Base-by-base conservation (phyloP, 1,140 invertebrate genomes). In the Ips nitidus region DNA sequence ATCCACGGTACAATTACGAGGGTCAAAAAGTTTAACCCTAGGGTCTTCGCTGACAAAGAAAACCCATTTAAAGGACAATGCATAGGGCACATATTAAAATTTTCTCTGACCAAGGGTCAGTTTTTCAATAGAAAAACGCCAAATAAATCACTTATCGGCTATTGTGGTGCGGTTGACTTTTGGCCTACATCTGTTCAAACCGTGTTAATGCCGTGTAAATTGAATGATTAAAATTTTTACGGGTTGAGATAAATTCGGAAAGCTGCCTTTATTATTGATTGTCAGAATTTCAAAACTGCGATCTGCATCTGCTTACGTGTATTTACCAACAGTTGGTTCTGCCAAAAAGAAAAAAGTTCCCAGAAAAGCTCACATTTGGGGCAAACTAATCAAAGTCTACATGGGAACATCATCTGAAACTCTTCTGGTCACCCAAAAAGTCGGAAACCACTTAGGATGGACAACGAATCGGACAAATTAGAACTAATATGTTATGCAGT, bases 141-240 rank as follows among this genome's bases (percentile, higher is more conserved):
- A 72, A 71, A 80, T 80, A 80, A 80, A 80, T 80, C 79, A 80
- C 75, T 75, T 75, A 78, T 77, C 56, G 76, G 67, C 68, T 64
- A 72, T 79, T 80, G 77, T 79, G 52, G 69, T 69, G 73, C 72
- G 79, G 79, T 79, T 78, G 78, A 77, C 79, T 79, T 77, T 78
- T 80, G 77, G 75, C 79, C 79, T 80, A 79, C 79, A 80, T 80
- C 79, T 80, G 79, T 80, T 78, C 78, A 76, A 73, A 72, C 75
- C 73, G 69, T 71, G 70, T 70, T 70, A 70, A 70, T 70, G 41
- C 68, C 60, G 68, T 70, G 68, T 70, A 70, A 70, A 70, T 69
- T 61, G 56, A 69, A 69, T 43, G 41, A 69, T 69, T 69, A 57
- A 58, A 50, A 50, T 66, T 66, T 66, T 66, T 57, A 57, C n/a